A percentile compares a stretch with the other conserved stretches of the same genome.
Conservation (phyloP, 2,797 vertebrate species). For the Oryzias dopingdopingensis region DNA sequence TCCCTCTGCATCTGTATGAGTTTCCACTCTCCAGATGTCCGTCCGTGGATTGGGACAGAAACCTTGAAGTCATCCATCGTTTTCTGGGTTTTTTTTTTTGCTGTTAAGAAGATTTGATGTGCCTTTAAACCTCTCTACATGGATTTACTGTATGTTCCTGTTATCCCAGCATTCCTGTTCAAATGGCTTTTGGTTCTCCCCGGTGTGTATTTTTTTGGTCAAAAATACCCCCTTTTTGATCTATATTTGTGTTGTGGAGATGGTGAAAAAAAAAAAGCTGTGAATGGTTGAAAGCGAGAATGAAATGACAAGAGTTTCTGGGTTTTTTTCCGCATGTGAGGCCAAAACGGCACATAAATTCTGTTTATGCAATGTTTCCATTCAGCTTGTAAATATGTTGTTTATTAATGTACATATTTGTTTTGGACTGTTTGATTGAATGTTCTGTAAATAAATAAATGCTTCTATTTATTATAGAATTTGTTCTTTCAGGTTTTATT, state of each 20-base stretch:
- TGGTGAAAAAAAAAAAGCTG: no score
- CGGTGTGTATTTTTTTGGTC: no score
- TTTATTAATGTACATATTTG: constrained; percentile 72
- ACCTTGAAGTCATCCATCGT: constrained; percentile 9
- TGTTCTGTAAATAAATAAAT: constrained; percentile 70
- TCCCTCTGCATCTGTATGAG: no score
- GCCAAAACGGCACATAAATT: constrained; percentile 4
- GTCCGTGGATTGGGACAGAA: neutral
- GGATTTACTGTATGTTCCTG: constrained; percentile 37
- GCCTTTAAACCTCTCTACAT: constrained; percentile 6
- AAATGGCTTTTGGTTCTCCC: constrained; percentile 3
- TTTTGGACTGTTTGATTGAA: constrained; percentile 28
- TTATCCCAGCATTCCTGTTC: constrained; percentile 19
- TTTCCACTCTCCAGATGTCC: neutral
- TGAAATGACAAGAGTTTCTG: constrained; percentile 6
- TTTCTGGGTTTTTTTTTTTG: constrained; percentile 27
- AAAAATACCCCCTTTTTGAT: no score
- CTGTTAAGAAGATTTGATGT: constrained; percentile 34
- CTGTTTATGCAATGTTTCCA: constrained; percentile 13
- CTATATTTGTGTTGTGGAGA: no score
- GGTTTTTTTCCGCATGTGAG: neutral
- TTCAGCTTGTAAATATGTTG: constrained; percentile 67
- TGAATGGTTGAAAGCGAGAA: constrained; percentile 4
- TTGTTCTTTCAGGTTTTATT: constrained; percentile 1
- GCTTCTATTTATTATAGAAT: constrained; percentile 76